A percentile compares a stretch with the other conserved stretches of the same genome.
Evolutionary conservation across 2,888 invertebrate genomes (phyloP).

Genomic region (Polydrusus pterygomalis): DNA sequence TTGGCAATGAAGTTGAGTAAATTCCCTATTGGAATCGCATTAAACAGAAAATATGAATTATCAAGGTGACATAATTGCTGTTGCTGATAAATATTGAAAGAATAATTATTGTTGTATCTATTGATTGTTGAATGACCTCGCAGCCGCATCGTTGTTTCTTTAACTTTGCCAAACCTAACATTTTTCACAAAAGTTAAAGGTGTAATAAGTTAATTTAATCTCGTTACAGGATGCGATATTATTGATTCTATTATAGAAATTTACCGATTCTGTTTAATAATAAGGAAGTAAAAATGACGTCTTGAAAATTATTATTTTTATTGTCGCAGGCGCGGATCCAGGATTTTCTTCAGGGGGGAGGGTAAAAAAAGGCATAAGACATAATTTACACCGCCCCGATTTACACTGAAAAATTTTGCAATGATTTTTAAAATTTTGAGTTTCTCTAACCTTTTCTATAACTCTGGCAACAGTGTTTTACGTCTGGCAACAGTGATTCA

Average conservation of each 20-base stretch:
- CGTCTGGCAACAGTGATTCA: no score
- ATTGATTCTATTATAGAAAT: background rate
- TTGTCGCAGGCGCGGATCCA: no score
- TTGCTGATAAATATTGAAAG: constrained; percentile 29
- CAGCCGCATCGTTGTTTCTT: constrained; percentile 16
- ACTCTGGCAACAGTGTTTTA: no score
- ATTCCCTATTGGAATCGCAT: background rate
- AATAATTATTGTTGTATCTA: constrained; percentile 35
- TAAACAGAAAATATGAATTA: constrained; percentile 10
- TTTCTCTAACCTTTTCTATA: no score
- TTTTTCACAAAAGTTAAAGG: constrained; percentile 30
- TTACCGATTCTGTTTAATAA: no score
- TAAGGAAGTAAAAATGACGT: no score
- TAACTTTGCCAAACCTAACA: constrained; percentile 36
- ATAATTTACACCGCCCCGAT: no score
- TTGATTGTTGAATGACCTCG: constrained; percentile 37
- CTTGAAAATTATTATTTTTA: background rate
- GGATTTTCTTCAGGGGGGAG: no score
- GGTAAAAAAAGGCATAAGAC: no score
- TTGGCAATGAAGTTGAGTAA: background rate
- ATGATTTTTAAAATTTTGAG: no score
- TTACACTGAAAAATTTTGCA: no score
- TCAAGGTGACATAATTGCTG: constrained; percentile 45
- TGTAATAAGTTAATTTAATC: constrained; percentile 14
- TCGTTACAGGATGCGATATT: constrained; percentile 6